Evolutionary conservation across 2,888 invertebrate genomes (phyloP).

Genomic region (Rambutsinella grinnellia): DNA sequence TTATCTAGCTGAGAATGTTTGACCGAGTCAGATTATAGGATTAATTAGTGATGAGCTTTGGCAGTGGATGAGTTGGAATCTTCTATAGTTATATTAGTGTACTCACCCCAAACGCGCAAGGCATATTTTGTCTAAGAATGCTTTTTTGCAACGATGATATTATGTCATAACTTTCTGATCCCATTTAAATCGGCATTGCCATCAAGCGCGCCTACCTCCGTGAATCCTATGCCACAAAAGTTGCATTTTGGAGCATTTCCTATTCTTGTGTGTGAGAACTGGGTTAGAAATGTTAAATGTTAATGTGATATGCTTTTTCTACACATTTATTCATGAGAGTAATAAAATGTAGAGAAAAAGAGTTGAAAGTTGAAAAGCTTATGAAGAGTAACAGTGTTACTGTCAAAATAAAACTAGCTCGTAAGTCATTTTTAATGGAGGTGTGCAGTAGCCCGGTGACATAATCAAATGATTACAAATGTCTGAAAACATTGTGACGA

Average conservation of each 20-base stretch:
- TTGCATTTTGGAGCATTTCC: slow-evolving; percentile 24
- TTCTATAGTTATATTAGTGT: neutral
- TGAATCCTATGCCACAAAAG: neutral
- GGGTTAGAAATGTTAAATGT: slow-evolving; percentile 13
- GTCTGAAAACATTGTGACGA: no score
- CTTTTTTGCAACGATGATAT: neutral
- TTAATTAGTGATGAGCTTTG: neutral
- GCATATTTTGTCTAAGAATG: slow-evolving; percentile 1
- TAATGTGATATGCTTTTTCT: neutral
- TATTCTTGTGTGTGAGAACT: slow-evolving; percentile 39
- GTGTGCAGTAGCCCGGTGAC: no score
- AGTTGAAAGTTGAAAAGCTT: no score
- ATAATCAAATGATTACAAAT: no score
- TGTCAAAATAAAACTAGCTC: no score
- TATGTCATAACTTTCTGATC: slow-evolving; percentile 10
- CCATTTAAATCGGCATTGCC: neutral
- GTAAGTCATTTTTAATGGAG: no score
- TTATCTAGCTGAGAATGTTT: neutral
- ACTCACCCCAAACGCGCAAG: neutral
- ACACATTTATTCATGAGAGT: neutral
- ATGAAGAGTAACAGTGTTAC: no score
- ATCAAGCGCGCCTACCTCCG: neutral
- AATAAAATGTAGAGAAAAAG: no score
- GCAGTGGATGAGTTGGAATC: neutral
- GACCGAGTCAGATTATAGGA: slow-evolving; percentile 28